These are phyloP conservation scores for Smithornis capensis DNA, from an alignment of 2,113 vertebrate species.

Conservation along the genomic window DNA sequence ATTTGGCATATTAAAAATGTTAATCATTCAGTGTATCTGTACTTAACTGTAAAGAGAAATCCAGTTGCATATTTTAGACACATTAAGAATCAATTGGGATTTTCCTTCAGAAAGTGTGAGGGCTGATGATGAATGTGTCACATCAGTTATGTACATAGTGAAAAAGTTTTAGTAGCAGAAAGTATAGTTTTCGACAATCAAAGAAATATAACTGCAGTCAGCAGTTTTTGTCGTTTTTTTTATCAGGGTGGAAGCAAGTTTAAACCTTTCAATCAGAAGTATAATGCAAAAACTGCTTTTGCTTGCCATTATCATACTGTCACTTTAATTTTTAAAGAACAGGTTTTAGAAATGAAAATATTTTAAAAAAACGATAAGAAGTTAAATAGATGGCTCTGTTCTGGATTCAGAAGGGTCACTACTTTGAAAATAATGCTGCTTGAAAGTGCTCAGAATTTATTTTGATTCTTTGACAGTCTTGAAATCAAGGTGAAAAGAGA, in stretches of 20 bases:
- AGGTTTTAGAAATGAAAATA: not conserved
- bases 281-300: not conserved
- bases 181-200: not conserved
- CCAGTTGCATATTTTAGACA: not conserved
- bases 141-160: not conserved
- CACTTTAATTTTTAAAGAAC: not conserved
- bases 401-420: not conserved
- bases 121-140: not conserved
- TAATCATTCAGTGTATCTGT: slow-evolving; percentile 12
- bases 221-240: not conserved
- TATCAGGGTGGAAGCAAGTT: not conserved
- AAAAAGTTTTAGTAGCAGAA: not conserved
- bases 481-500: not conserved
- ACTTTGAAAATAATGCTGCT: not conserved
- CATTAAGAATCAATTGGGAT: not conserved
- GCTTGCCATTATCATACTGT: not conserved
- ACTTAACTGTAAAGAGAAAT: slow-evolving; percentile 42
- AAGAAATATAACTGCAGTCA: not conserved
- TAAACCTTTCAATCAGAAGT: not conserved
- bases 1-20: not conserved
- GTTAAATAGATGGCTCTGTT: not conserved
- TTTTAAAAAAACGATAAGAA: not conserved
- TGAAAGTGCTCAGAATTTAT: not conserved
- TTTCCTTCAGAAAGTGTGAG: not conserved
- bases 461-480: slow-evolving; percentile 13